A percentile compares a stretch with the other conserved stretches of the same genome.
Conservation (phyloP, 2,113 vertebrate genomes). For the Macrotis lagotis region DNA sequence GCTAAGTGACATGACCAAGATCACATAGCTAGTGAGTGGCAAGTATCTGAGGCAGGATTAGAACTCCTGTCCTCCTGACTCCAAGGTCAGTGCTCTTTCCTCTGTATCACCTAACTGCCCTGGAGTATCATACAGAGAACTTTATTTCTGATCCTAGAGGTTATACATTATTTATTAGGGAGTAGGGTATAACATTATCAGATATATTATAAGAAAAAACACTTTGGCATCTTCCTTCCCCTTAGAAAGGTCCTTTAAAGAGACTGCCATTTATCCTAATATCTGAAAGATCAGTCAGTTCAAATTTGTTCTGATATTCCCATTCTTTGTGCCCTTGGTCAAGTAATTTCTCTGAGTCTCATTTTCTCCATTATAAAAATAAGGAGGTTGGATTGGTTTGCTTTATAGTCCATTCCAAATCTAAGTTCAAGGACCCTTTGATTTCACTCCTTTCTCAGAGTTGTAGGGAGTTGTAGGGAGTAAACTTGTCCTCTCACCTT, state of each 20-base stretch:
- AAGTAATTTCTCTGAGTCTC: not conserved
- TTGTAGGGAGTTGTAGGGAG: not conserved
- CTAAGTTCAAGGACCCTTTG: not conserved
- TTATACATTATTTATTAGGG: not conserved
- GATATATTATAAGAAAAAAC: not conserved
- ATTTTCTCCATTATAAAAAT: not conserved
- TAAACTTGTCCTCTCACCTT: not conserved
- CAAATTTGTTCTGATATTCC: not conserved
- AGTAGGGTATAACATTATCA: not conserved
- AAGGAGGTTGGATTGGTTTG: not conserved
- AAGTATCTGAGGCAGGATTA: too few species aligned
- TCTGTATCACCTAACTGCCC: too few species aligned
- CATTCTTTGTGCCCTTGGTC: not conserved
- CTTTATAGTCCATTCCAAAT: not conserved
- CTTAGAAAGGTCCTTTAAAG: not conserved
- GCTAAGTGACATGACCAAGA: too few species aligned
- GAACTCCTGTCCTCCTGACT: too few species aligned
- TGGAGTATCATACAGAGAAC: too few species aligned
- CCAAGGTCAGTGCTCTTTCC: too few species aligned
- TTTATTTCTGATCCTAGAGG: not conserved
- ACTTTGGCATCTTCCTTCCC: not conserved
- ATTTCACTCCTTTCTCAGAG: not conserved
- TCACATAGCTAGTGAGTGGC: too few species aligned
- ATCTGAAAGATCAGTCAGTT: not conserved
- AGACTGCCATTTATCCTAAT: not conserved